Evolutionary conservation across 2,797 vertebrate species (phyloP).

Genomic region (Rhinatrema bivittatum): DNA sequence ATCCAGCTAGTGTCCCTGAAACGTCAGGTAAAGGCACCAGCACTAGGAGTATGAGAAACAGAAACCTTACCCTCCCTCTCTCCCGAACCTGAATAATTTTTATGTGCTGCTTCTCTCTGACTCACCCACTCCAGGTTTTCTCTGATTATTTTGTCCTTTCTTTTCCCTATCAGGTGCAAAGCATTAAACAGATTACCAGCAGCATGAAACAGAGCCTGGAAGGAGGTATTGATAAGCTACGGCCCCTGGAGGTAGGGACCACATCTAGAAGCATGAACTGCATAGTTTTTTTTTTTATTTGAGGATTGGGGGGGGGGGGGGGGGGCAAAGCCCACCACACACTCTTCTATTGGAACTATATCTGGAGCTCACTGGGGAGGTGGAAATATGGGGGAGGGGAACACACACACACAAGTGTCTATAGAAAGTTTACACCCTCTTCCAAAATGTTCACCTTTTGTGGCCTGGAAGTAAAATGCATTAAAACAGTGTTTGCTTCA

Average conservation of each 20-base stretch:
- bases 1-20: slow-evolving; percentile 83
- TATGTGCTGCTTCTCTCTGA: too few species aligned
- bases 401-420: too few species aligned
- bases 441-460: too few species aligned
- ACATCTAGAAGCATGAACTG: not conserved
- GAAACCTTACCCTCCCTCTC: not conserved
- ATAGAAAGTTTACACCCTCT: too few species aligned
- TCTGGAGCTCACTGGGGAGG: not conserved
- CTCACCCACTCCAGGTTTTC: too few species aligned
- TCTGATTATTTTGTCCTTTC: not conserved
- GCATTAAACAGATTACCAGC: slow-evolving; percentile 85
- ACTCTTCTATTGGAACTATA: not conserved
- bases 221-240: slow-evolving; percentile 62
- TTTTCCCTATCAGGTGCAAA: slow-evolving; percentile 68
- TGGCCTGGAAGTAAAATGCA: too few species aligned
- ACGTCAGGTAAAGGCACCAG: slow-evolving; percentile 67
- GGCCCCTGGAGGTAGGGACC: slow-evolving; percentile 66
- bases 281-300: not conserved
- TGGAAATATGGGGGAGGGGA: not conserved
- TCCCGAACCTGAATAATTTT: not conserved
- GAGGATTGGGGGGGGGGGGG: not conserved
- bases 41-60: too few species aligned
- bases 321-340: too few species aligned
- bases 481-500: too few species aligned
- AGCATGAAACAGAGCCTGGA: slow-evolving; percentile 67